Evolutionary conservation across 2,113 vertebrate genomes (phyloP), one percentile per base, ranked within the genome.

Genomic region (Butorides virescens): DNA sequence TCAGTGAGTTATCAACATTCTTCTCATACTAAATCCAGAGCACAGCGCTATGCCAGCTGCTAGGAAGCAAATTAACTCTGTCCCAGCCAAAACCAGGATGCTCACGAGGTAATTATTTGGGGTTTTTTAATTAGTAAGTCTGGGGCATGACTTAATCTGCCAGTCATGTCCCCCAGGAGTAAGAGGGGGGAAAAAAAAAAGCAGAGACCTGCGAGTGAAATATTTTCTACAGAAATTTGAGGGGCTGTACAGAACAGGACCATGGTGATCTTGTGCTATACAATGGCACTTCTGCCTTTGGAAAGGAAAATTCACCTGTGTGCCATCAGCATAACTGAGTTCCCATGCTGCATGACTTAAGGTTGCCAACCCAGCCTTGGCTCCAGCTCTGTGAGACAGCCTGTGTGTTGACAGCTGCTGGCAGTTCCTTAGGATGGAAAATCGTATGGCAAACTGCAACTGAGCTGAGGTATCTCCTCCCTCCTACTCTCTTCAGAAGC

Each of bases 161-260:
- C 46, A 34, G 39, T 55, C 18, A 3, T 30, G 30, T 46, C 19
- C 20, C 11, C 12, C 4, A 9, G 0, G 0, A 59, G 11, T 7
- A 58, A 32, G 39, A 8, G 42, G 15, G 15, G 15, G 10, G 10
- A 21, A 27, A 25, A 58, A 58, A 30, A 55, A 68, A 50, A n/a
- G 16, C 25, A 49, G 66, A 55, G 27, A 49, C 11, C 6, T 42
- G 8, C 19, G 23, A 58, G 17, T 7, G 7, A 85, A 71, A 12
- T 32, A 21, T 46, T 62, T 27, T 46, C 21, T 55, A 36, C 47
- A 72, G 55, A 72, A 59, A 37, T 9, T 9, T 16, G 30, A 62
- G 20, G 8, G 23, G 36, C 39, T 49, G 16, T 32, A 23, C 20
- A 42, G 86, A 19, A 61, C 50, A 52, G 66, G 39, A 32, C 18